phyloP scores from a whole-genome alignment of 1,140 invertebrate species.

The Helicorthomorpha holstii region DNA sequence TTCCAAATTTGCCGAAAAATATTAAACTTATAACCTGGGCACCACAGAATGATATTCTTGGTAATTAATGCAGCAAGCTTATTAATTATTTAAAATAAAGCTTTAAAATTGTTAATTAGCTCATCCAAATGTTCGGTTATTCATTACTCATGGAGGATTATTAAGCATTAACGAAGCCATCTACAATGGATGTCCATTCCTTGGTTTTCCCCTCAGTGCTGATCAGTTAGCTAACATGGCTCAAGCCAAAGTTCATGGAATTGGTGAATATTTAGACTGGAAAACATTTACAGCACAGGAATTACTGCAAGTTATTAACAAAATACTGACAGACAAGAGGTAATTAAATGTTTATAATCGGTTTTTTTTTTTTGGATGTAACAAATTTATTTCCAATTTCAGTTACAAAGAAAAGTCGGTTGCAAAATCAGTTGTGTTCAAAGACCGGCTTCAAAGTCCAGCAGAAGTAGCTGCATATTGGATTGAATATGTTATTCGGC shows the following conservation, averaged over 20 bases:
- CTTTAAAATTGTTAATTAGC: constrained; percentile 22
- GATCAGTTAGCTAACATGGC: constrained; percentile 35
- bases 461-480: constrained; percentile 6
- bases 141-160: constrained; percentile 52
- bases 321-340: constrained; percentile 10
- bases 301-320: constrained; percentile 14
- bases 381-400: not conserved
- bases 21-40: constrained; percentile 43
- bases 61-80: constrained; percentile 22
- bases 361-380: constrained; percentile 7
- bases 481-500: constrained; percentile 10
- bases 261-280: constrained; percentile 16
- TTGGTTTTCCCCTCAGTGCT: constrained; percentile 46
- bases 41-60: constrained; percentile 51
- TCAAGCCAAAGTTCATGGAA: constrained; percentile 12
- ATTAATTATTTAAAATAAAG: not conserved
- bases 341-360: constrained; percentile 6
- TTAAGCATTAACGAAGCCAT: constrained; percentile 49
- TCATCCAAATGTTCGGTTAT: constrained; percentile 44
- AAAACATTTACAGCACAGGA: constrained; percentile 12
- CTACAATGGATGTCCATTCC: constrained; percentile 45
- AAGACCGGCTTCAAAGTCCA: constrained; percentile 1
- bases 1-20: constrained; percentile 30
- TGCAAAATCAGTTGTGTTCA: not conserved
- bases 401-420: not conserved